Conservation (phyloP, 2,113 vertebrate genomes). For the Anser brachyrhynchus region DNA sequence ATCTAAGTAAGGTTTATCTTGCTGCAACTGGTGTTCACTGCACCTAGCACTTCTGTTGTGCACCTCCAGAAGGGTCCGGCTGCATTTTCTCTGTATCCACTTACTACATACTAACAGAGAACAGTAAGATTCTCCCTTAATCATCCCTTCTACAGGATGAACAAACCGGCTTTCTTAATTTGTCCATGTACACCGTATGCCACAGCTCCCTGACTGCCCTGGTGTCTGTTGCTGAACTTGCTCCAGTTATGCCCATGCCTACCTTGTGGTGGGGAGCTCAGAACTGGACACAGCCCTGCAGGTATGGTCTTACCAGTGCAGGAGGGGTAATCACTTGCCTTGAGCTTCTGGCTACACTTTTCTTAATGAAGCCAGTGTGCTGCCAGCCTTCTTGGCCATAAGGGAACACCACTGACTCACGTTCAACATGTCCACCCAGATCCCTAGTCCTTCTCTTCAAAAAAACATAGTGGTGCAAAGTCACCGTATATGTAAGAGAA, state of each 20-base stretch:
- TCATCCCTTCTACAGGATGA: background rate
- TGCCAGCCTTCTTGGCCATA: background rate
- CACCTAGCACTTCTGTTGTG: background rate
- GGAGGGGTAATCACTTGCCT: background rate
- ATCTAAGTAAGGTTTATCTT: background rate
- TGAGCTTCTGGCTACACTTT: background rate
- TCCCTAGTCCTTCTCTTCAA: background rate
- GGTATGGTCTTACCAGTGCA: background rate
- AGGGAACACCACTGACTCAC: background rate
- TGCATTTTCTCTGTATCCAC: background rate
- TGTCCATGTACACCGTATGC: background rate
- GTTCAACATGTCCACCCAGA: background rate
- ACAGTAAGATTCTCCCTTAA: background rate
- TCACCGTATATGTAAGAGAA: background rate
- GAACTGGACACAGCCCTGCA: background rate
- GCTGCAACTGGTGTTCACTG: background rate
- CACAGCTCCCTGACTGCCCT: background rate
- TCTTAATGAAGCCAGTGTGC: background rate
- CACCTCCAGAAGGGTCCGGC: background rate
- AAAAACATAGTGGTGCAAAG: conserved; percentile 7
- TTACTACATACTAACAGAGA: background rate
- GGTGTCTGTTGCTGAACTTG: background rate
- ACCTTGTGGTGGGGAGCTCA: background rate
- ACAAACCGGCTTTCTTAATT: background rate
- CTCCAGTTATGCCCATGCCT: background rate